These are phyloP conservation scores for Sinelater perroti DNA, from an alignment of 2,888 invertebrate species.

Conservation along the genomic window DNA sequence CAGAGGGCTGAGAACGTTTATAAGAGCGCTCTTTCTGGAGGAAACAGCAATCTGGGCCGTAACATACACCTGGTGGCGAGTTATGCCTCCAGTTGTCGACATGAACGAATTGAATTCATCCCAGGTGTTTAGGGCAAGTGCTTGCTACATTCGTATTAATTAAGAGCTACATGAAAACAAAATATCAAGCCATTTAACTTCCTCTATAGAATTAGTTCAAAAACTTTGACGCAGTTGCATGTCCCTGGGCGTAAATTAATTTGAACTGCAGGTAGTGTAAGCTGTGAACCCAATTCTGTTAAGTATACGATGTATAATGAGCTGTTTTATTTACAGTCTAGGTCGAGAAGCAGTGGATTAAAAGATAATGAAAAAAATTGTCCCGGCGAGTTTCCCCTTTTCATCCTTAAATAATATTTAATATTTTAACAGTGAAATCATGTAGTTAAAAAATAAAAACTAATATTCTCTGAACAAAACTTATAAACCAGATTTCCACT, in stretches of 20 bases:
- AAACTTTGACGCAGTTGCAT: slow-evolving; percentile 25
- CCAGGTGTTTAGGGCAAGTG: slow-evolving; percentile 34
- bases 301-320: slow-evolving; percentile 26
- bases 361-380: slow-evolving; percentile 19
- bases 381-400: no score
- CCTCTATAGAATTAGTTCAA: slow-evolving; percentile 32
- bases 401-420: no score
- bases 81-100: slow-evolving; percentile 35
- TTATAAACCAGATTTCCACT: no score
- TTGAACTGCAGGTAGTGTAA: slow-evolving; percentile 25
- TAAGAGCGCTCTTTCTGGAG: slow-evolving; percentile 18
- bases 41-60: slow-evolving; percentile 33
- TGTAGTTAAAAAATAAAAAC: no score
- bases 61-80: slow-evolving; percentile 37
- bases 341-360: slow-evolving; percentile 22
- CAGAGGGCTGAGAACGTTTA: slow-evolving; percentile 1
- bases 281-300: slow-evolving; percentile 19
- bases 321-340: slow-evolving; percentile 25
- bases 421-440: no score
- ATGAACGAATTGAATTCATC: slow-evolving; percentile 42
- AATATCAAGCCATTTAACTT: slow-evolving; percentile 41
- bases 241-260: slow-evolving; percentile 29
- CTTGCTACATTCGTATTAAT: slow-evolving; percentile 36
- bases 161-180: slow-evolving; percentile 38
- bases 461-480: no score